A percentile compares a stretch with the other conserved stretches of the same genome.
These are phyloP conservation scores for Limosa lapponica DNA, from an alignment of 2,797 vertebrate genomes.

Conservation along the genomic window DNA sequence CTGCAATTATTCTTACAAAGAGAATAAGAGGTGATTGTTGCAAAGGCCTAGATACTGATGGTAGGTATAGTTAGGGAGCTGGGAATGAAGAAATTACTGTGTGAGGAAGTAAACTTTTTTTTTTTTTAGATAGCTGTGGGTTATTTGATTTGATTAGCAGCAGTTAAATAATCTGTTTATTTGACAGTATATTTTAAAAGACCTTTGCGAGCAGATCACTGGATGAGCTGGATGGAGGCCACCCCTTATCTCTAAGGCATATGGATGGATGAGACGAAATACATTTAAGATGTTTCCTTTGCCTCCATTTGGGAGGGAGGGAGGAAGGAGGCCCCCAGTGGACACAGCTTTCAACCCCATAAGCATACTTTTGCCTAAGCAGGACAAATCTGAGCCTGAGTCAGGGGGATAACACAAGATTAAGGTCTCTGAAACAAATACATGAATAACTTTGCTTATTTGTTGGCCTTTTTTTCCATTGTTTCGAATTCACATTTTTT, in stretches of 20 bases:
- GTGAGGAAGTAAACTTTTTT: not conserved
- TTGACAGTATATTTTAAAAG: constrained; percentile 46
- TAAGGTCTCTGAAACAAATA: not conserved
- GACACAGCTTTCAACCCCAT: constrained; percentile 1
- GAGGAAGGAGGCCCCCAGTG: not conserved
- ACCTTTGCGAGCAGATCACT: constrained; percentile 20
- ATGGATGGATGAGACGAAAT: constrained; percentile 33
- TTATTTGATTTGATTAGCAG: constrained; percentile 29
- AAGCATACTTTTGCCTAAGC: not conserved
- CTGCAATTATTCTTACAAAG: not conserved
- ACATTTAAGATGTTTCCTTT: constrained; percentile 33
- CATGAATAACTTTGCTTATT: not conserved
- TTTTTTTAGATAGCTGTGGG: not conserved
- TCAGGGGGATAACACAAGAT: not conserved
- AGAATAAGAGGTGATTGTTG: not conserved
- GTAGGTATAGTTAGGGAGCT: not conserved
- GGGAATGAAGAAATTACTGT: not conserved
- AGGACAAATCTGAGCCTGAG: not conserved
- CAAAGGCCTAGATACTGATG: not conserved
- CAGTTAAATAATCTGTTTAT: constrained; percentile 52
- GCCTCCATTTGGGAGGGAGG: not conserved
- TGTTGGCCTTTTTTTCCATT: not conserved
- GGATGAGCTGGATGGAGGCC: constrained; percentile 33
- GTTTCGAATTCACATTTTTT: not conserved
- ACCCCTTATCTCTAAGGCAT: not conserved